These are phyloP conservation scores for Microcebus ravelobensis DNA, from an alignment of 2,113 vertebrate species.

Conservation along the genomic window DNA sequence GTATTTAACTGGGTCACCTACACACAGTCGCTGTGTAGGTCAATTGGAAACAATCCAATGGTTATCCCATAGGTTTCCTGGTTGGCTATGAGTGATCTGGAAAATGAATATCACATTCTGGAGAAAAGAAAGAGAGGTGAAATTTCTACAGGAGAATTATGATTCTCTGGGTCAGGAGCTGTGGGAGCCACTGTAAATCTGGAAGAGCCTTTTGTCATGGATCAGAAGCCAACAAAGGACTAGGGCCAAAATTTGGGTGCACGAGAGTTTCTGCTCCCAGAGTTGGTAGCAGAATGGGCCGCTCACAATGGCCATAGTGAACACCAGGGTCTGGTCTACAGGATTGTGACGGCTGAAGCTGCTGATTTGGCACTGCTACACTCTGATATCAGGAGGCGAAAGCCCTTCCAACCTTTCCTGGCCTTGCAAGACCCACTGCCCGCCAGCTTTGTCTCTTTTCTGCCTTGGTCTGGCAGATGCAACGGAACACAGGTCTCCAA, in stretches of 20 bases:
- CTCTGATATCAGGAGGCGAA: constrained; percentile 60
- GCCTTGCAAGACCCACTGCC: constrained; percentile 71
- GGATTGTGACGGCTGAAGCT: constrained; percentile 40
- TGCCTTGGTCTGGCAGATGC: constrained; percentile 72
- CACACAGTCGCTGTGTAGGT: not conserved
- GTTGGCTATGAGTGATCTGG: not conserved
- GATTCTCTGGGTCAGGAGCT: constrained; percentile 59
- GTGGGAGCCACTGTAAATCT: constrained; percentile 70
- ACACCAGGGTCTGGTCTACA: constrained; percentile 52
- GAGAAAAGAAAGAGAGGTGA: not conserved
- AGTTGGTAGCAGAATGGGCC: constrained; percentile 34
- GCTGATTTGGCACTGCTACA: constrained; percentile 57
- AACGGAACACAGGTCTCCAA: constrained; percentile 59
- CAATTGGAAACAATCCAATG: not conserved
- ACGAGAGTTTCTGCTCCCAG: not conserved
- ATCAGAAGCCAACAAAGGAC: constrained; percentile 54
- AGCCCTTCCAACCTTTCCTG: constrained; percentile 80
- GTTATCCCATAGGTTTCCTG: not conserved
- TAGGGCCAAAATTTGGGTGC: constrained; percentile 48
- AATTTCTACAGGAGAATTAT: constrained; percentile 52
- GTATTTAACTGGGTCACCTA: not conserved
- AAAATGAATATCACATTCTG: not conserved
- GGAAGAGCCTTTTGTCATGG: constrained; percentile 72
- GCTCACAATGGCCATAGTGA: constrained; percentile 37
- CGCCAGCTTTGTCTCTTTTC: constrained; percentile 76